Base-by-base conservation (phyloP, 2,113 vertebrate species). In the Aphelocoma coerulescens region DNA sequence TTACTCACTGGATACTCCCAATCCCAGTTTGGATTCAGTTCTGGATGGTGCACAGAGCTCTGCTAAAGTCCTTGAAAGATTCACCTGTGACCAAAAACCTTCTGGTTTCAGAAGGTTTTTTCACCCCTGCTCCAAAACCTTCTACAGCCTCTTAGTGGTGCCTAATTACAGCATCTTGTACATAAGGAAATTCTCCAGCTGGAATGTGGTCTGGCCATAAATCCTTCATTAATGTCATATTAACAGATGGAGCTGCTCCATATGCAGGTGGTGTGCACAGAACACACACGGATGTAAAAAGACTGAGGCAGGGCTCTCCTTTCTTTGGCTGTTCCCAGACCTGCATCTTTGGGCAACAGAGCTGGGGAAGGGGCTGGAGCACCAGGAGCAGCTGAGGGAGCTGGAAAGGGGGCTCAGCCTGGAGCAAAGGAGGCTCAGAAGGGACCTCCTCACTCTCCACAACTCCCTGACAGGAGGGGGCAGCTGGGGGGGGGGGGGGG, bases 391-490 rank as follows among this genome's bases (percentile, higher is more conserved):
- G 23, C 41, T 41, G 9, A n/a, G 20, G 16, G 57, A 79, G 30
- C 13, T 41, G 85, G 16, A 2, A 48, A 48, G 21, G 46, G 16
- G 3, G 57, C 9, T 72, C 57, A 79, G 16, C 3, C 66, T 72
- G 41, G 57, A 55, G 30, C 16, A 63, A 63, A 44, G 41, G 30
- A 48, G 20, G 30, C 16, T 57, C n/a, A 13, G 11, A 9, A 8
- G 8, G 7, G 3, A 16, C 30, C 8, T 16, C 26, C 0, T 63
- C 41, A 41, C 11, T 63, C 41, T 49, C 3, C 20, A 55, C 11
- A 88, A 4, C 10, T 63, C 66, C 54, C 49, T 79, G 75, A 26
- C 11, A 72, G 30, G 65, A 87, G 33, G 3, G 16, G 5, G 1
- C 39, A 48, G 19, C 23, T 4, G 1, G 23, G 27, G 44, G 46